Base-by-base conservation (phyloP, 2,797 vertebrate genomes). In the Myripristis murdjan region DNA sequence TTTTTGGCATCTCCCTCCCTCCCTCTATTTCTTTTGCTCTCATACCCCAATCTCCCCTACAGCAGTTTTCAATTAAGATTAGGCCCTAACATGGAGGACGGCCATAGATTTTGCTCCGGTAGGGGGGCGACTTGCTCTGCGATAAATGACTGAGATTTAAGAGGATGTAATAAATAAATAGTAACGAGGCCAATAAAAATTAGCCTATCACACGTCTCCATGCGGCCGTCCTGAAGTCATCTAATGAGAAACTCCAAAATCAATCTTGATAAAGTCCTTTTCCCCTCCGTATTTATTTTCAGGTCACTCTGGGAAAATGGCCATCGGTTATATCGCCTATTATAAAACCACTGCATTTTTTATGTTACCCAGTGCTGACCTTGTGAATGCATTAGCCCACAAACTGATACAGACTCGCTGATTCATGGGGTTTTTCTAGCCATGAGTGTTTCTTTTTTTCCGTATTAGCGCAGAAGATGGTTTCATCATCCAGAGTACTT, bases 21-120 rank as follows among this genome's bases (percentile, higher is more conserved):
- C 24, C n/a, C 24, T 46, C n/a, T 16, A 35, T 9, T 10, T 51
- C 24, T 44, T 5, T 53, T 64, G 60, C 51, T 47, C 41, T 20
- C 48, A 9, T 46, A 59, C 22, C 62, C 20, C 48, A 49, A 18
- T 82, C 61, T 83, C 58, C 48, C 69, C 56, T 66, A 24, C 84
- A 91, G 75, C 82, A 37, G 87, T 84, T 92, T 89, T 70, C 79
- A 87, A 88, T 91, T 90, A 90, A 83, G 79, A 86, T 88, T 73
- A 75, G 67, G 23, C 58, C 68, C 46, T 56, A 59, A 62, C 69
- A 77, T 77, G 73, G 83, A 84, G 62, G 60, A 52, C 10, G 1
- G 66, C 67, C 87, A 81, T 80, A 71, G 61, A 46, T 43, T 76
- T 83, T 57, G 33, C 56, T 60, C 24, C 64, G 57, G 24, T 52